Conservation (phyloP, 2,888 invertebrate genomes). For the Leptinotarsa tumamoca region DNA sequence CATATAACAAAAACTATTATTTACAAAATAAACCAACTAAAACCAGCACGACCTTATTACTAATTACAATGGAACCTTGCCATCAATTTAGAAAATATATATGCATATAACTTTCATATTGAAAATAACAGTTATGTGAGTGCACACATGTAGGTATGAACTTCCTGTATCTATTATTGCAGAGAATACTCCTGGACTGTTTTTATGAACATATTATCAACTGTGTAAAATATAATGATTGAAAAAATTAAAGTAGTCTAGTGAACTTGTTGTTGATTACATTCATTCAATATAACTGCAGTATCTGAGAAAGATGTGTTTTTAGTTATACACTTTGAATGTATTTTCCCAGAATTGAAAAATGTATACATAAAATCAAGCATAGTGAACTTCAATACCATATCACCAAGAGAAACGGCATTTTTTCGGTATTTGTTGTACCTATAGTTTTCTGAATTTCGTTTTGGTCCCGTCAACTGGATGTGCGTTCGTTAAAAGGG, state of each 20-base stretch:
- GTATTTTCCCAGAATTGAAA: background rate
- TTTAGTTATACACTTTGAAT: background rate
- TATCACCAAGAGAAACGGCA: conserved; percentile 20
- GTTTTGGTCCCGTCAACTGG: too few species aligned
- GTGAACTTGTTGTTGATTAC: background rate
- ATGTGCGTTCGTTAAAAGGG: too few species aligned
- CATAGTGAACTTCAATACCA: conserved; percentile 17
- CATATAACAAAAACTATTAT: background rate
- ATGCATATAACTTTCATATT: background rate
- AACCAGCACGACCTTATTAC: background rate
- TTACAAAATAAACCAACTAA: background rate
- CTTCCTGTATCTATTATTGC: background rate
- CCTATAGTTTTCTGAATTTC: too few species aligned
- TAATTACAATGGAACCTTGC: background rate
- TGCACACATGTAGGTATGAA: background rate
- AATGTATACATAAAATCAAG: conserved; percentile 11
- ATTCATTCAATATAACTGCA: conserved; percentile 20
- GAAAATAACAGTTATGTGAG: background rate
- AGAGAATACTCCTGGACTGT: background rate
- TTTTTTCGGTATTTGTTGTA: conserved; percentile 16
- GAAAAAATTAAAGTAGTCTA: background rate
- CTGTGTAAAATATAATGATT: background rate
- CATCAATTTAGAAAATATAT: background rate
- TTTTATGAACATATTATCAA: background rate
- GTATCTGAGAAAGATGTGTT: conserved; percentile 11